These are phyloP conservation scores for Rotaria magnacalcarata DNA, from an alignment of 2,888 invertebrate species.

Conservation along the genomic window DNA sequence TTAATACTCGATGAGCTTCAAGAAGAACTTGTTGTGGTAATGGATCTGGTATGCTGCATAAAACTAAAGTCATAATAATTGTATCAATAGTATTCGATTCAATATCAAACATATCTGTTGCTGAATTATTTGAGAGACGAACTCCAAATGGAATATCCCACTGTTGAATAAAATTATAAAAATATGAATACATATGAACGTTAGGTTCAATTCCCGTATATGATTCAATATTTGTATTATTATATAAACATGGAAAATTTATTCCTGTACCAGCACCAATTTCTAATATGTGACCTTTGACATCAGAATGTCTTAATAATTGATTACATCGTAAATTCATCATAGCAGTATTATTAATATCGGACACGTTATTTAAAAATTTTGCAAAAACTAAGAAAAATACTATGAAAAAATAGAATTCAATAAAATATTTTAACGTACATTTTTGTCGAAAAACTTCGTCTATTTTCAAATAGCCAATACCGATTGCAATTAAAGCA, in stretches of 20 bases:
- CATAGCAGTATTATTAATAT: background rate
- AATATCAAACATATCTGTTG: background rate
- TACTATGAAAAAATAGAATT: background rate
- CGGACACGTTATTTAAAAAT: background rate
- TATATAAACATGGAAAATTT: conserved; percentile 15
- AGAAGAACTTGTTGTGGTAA: background rate
- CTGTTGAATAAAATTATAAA: background rate
- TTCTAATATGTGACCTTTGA: background rate
- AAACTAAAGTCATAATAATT: background rate
- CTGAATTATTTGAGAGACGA: background rate
- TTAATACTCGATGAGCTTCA: background rate
- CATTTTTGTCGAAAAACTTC: background rate
- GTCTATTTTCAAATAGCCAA: background rate
- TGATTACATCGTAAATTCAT: background rate
- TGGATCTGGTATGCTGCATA: conserved; percentile 7
- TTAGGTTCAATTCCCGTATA: background rate
- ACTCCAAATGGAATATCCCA: background rate
- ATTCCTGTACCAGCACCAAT: background rate
- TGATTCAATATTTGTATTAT: background rate
- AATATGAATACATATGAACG: background rate
- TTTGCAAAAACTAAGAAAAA: conserved; percentile 5
- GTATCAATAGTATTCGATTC: conserved; percentile 2
- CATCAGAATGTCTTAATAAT: background rate
- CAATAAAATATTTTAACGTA: background rate
- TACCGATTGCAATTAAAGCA: background rate